These are phyloP conservation scores for Falco peregrinus DNA, from an alignment of 2,797 vertebrate genomes.

Conservation along the genomic window DNA sequence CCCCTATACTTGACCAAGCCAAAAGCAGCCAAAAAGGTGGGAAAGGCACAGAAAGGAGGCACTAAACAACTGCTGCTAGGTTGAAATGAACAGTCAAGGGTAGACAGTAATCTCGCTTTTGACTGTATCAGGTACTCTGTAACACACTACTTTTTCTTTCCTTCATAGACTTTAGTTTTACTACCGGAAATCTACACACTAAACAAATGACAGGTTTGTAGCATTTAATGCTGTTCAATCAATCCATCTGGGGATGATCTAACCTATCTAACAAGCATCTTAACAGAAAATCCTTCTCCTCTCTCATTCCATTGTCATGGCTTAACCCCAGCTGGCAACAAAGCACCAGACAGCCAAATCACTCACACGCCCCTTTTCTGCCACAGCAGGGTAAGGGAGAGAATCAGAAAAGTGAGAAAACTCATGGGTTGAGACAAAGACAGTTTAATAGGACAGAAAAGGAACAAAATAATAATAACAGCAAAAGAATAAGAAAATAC, in stretches of 20 bases:
- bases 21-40: neutral
- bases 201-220: neutral
- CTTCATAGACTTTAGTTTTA: neutral
- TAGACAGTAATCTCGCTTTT: neutral
- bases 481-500: too few relatives aligned
- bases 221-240: neutral
- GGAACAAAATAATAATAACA: too few relatives aligned
- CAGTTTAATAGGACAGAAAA: too few relatives aligned
- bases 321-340: too few relatives aligned
- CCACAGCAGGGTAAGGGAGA: too few relatives aligned
- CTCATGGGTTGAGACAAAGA: too few relatives aligned
- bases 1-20: neutral
- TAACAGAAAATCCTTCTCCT: neutral
- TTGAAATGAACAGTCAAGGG: neutral
- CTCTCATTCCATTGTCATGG: neutral
- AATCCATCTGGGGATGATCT: neutral
- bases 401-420: too few relatives aligned
- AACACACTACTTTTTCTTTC: neutral
- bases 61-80: neutral
- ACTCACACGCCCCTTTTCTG: too few relatives aligned
- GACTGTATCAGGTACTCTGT: neutral
- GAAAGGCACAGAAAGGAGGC: neutral
- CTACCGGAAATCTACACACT: neutral
- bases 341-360: too few relatives aligned
- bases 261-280: neutral